Percentiles rank a stretch among this genome's conserved stretches.
These are phyloP conservation scores for Bradynema listronoti DNA, from an alignment of 1,140 invertebrate species.

Conservation along the genomic window DNA sequence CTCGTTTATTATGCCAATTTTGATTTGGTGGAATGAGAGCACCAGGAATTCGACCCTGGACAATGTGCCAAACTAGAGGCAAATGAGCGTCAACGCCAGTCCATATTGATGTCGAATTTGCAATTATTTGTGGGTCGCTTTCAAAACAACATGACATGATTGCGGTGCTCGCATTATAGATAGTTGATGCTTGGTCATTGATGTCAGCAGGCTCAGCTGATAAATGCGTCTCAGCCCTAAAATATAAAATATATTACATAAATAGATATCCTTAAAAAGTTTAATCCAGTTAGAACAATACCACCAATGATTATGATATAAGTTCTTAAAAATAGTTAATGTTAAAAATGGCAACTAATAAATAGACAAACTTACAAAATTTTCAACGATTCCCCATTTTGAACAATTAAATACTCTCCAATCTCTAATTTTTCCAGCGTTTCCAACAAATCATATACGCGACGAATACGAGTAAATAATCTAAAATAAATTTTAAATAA, in stretches of 20 bases:
- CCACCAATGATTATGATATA: too few relatives aligned
- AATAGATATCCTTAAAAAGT: background rate
- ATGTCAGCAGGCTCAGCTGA: too few relatives aligned
- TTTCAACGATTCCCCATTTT: slow-evolving; percentile 4
- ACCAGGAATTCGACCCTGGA: background rate
- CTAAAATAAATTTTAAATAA: too few relatives aligned
- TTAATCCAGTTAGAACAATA: background rate
- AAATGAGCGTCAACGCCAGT: slow-evolving; percentile 6
- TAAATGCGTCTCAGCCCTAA: background rate
- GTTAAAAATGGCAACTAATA: background rate
- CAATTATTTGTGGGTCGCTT: background rate
- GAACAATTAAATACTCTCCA: slow-evolving; percentile 2
- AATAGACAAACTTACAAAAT: slow-evolving; percentile 2
- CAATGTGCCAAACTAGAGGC: slow-evolving; percentile 5
- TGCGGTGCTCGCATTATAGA: background rate
- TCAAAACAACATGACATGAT: background rate
- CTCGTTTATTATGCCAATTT: too few relatives aligned
- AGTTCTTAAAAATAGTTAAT: background rate
- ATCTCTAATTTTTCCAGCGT: background rate
- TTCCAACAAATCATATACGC: slow-evolving; percentile 4
- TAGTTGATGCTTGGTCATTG: too few relatives aligned
- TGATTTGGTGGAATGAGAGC: background rate
- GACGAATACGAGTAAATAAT: background rate
- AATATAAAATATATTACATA: background rate
- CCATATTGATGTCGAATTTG: background rate